Percentiles rank a stretch among this genome's conserved stretches.
These are phyloP conservation scores for Agonopterix alstromeriana DNA, from an alignment of 2,888 invertebrate genomes.

Conservation along the genomic window DNA sequence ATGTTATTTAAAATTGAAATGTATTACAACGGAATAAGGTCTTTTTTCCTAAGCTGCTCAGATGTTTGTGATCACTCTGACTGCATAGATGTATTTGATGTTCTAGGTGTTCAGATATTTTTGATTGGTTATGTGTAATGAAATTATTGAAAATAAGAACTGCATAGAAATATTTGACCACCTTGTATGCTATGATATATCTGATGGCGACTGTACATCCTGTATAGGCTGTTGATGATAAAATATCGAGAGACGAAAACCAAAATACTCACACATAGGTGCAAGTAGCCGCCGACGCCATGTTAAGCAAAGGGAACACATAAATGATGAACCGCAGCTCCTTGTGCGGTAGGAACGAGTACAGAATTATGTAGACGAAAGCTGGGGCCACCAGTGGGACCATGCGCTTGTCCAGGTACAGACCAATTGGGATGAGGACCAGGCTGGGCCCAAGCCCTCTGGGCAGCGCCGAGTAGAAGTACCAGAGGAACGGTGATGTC, in stretches of 20 bases:
- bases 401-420: conserved; percentile 83
- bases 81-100: too few species aligned
- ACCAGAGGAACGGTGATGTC: conserved; percentile 98
- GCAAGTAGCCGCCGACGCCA: conserved; percentile 91
- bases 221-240: too few species aligned
- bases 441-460: conserved; percentile 91
- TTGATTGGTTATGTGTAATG: too few species aligned
- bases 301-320: conserved; percentile 95
- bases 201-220: too few species aligned
- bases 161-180: too few species aligned
- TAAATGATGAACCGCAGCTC: conserved; percentile 98
- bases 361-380: conserved; percentile 88
- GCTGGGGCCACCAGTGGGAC: conserved; percentile 83
- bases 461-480: conserved; percentile 98
- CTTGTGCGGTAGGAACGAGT: conserved; percentile 97
- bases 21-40: too few species aligned
- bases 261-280: conserved; percentile 86
- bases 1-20: too few species aligned
- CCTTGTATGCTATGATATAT: too few species aligned
- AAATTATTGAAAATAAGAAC: too few species aligned
- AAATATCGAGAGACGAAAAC: not conserved
- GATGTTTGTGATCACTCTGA: too few species aligned
- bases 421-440: conserved; percentile 86
- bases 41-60: too few species aligned
- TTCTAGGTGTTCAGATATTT: too few species aligned